Evolutionary conservation across 1,140 invertebrate species (phyloP).

Genomic region (Temnothorax longispinosus): DNA sequence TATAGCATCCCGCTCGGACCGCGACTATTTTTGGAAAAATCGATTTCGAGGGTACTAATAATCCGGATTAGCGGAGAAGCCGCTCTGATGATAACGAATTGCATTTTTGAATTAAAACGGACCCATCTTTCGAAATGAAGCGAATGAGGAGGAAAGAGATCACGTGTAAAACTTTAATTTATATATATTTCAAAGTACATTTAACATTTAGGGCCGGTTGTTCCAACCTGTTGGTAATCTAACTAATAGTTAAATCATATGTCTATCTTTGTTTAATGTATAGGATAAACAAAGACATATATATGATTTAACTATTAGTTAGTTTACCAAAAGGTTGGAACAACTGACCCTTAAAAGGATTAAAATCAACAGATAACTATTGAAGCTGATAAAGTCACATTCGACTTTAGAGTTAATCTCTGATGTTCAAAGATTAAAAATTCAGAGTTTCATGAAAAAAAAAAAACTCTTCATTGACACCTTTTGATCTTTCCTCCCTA

Average conservation of each 20-base stretch:
- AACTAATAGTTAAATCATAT: no score
- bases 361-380: neutral
- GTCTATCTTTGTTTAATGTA: no score
- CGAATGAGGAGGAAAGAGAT: neutral
- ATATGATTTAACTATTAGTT: no score
- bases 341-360: no score
- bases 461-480: neutral
- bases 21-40: conserved; percentile 43
- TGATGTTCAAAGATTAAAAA: neutral
- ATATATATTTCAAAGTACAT: neutral
- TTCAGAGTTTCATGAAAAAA: neutral
- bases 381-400: neutral
- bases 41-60: neutral
- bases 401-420: neutral
- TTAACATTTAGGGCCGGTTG: no score
- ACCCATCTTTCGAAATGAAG: neutral
- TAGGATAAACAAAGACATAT: no score
- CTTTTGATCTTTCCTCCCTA: no score
- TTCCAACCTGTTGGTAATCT: no score
- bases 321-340: no score
- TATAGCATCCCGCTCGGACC: neutral
- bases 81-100: neutral
- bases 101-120: neutral
- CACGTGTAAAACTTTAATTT: neutral
- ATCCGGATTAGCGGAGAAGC: neutral